phyloP scores from a whole-genome alignment of 1,140 invertebrate genomes.

The Mesaphorura yosii region DNA sequence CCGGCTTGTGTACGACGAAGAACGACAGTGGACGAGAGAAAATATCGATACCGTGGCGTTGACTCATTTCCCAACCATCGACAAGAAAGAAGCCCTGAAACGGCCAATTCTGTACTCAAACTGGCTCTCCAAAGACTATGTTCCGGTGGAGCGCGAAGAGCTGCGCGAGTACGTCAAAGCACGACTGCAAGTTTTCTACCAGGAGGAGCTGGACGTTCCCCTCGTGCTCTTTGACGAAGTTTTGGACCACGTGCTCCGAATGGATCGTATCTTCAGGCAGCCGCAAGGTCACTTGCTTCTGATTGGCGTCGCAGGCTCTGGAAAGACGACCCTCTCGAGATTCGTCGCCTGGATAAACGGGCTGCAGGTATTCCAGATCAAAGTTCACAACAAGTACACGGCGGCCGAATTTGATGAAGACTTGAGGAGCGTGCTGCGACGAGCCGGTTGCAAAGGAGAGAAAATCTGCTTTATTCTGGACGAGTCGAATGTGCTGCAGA shows the following conservation, averaged over 20 bases:
- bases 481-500: conserved; percentile 97
- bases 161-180: conserved; percentile 93
- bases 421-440: conserved; percentile 76
- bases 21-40: conserved; percentile 95
- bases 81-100: conserved; percentile 68
- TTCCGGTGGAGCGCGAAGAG: conserved; percentile 89
- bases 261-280: conserved; percentile 97
- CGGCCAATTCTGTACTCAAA: conserved; percentile 96
- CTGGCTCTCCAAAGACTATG: conserved; percentile 97
- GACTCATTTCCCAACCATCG: conserved; percentile 89
- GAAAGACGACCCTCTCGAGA: conserved; percentile 94
- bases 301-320: conserved; percentile 94
- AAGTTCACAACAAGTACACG: conserved; percentile 98
- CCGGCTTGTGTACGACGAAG: conserved; percentile 83
- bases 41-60: conserved; percentile 89
- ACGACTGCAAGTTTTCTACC: conserved; percentile 92
- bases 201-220: conserved; percentile 97
- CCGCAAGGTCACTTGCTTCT: conserved; percentile 93
- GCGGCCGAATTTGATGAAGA: conserved; percentile 99
- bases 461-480: conserved; percentile 99
- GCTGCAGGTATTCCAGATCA: conserved; percentile 93
- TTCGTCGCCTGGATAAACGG: conserved; percentile 99
- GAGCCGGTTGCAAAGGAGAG: conserved; percentile 91
- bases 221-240: conserved; percentile 98
- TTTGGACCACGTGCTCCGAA: conserved; percentile 92